Percentiles rank a stretch among this genome's conserved stretches.
These are phyloP conservation scores for Venusia cambrica DNA, from an alignment of 2,888 invertebrate species.

Conservation along the genomic window DNA sequence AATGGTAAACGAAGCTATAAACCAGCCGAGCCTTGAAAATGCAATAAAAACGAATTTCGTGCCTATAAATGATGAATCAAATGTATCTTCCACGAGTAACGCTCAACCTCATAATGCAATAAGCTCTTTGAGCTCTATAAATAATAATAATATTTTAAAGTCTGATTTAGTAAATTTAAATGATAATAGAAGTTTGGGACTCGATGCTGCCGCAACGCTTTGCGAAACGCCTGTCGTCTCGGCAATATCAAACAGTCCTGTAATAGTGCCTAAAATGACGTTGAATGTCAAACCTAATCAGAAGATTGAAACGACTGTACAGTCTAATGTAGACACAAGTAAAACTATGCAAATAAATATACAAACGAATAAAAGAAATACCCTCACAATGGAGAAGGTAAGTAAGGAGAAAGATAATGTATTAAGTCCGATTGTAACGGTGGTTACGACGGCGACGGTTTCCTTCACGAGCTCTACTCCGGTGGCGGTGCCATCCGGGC, in stretches of 20 bases:
- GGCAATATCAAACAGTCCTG: slow-evolving; percentile 85
- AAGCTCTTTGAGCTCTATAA: slow-evolving; percentile 59
- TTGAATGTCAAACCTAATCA: slow-evolving; percentile 61
- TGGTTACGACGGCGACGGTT: slow-evolving; percentile 8
- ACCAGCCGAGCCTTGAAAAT: slow-evolving; percentile 58
- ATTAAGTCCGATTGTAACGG: slow-evolving; percentile 1
- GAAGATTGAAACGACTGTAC: slow-evolving; percentile 58
- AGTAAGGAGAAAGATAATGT: slow-evolving; percentile 46
- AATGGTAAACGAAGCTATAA: slow-evolving; percentile 67
- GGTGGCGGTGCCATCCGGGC: slow-evolving; percentile 1
- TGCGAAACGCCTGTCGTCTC: slow-evolving; percentile 84
- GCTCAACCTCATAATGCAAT: slow-evolving; percentile 67
- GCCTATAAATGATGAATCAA: slow-evolving; percentile 53
- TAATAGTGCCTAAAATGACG: slow-evolving; percentile 82
- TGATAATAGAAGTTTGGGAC: slow-evolving; percentile 64
- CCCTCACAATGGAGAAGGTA: slow-evolving; percentile 42
- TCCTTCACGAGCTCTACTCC: too few species aligned
- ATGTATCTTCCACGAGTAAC: slow-evolving; percentile 48
- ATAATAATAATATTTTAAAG: slow-evolving; percentile 71
- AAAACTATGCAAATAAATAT: slow-evolving; percentile 53
- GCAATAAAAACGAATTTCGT: slow-evolving; percentile 51
- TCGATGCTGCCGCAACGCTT: slow-evolving; percentile 58
- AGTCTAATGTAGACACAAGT: slow-evolving; percentile 64
- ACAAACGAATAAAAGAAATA: slow-evolving; percentile 43
- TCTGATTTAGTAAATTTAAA: slow-evolving; percentile 69